Conservation (phyloP, 2,797 vertebrate species). For the Heteromormyrus szaboi region DNA sequence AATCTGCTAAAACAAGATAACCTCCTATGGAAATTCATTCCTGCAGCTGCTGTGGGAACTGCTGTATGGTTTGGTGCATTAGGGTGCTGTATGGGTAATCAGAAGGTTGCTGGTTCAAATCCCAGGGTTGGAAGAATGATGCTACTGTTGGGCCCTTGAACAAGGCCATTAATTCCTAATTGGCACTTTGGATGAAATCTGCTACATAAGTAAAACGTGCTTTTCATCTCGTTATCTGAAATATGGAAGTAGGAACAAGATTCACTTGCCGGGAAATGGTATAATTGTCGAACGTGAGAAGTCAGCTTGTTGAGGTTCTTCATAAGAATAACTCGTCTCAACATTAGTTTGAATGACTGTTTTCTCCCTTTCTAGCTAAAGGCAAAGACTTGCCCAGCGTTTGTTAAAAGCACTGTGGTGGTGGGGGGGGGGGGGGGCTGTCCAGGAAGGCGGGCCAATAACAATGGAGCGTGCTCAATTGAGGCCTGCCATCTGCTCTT, state of each 20-base stretch:
- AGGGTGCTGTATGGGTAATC: neutral
- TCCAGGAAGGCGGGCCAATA: neutral
- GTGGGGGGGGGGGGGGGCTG: neutral
- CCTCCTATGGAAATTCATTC: neutral
- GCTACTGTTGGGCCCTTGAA: neutral
- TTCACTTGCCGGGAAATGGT: neutral
- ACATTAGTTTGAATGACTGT: neutral
- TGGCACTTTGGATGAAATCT: neutral
- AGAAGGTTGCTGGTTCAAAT: neutral
- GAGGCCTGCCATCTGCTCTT: constrained; percentile 71
- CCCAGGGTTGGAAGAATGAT: neutral
- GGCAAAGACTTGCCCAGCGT: neutral
- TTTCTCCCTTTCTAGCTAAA: neutral
- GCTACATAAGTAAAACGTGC: neutral
- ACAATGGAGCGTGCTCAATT: constrained; percentile 21
- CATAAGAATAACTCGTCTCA: neutral
- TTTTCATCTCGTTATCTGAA: neutral
- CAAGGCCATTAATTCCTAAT: neutral
- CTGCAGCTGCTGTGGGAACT: neutral
- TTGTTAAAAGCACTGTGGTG: neutral
- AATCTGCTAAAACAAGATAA: neutral
- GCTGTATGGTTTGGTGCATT: neutral
- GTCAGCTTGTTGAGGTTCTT: neutral
- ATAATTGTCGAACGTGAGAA: neutral
- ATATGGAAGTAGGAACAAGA: neutral